These are phyloP conservation scores for Carassius carassius DNA, from an alignment of 2,113 vertebrate species.

Conservation along the genomic window DNA sequence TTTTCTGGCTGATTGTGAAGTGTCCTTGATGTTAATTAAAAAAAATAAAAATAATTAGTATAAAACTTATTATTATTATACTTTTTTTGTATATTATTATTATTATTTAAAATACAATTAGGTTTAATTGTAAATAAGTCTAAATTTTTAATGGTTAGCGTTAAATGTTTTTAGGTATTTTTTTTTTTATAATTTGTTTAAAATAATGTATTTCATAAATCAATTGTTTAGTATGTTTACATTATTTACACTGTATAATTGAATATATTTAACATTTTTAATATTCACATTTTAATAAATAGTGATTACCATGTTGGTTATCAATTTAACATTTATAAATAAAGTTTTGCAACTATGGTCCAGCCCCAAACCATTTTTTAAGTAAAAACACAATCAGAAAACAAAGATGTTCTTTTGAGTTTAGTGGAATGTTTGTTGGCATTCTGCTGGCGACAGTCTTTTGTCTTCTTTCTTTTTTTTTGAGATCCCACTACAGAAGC, in stretches of 20 bases:
- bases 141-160: background rate
- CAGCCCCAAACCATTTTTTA: background rate
- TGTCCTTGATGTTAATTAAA: background rate
- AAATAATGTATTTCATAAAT: too few relatives aligned
- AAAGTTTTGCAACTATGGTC: background rate
- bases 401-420: constrained; percentile 41
- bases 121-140: too few relatives aligned
- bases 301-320: background rate
- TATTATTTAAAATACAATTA: too few relatives aligned
- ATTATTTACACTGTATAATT: background rate
- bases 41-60: too few relatives aligned
- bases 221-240: too few relatives aligned
- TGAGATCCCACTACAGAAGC: constrained; percentile 31
- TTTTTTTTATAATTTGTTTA: background rate
- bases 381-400: background rate
- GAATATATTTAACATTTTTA: background rate
- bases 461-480: constrained; percentile 41
- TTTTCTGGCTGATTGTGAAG: background rate
- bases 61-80: too few relatives aligned
- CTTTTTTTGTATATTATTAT: too few relatives aligned
- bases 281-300: background rate
- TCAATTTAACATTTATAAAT: background rate
- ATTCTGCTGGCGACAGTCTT: constrained; percentile 32
- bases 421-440: constrained; percentile 49
- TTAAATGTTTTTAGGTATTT: background rate